Evolutionary conservation across 2,113 vertebrate species (phyloP).

Genomic region (Hippolais icterina): DNA sequence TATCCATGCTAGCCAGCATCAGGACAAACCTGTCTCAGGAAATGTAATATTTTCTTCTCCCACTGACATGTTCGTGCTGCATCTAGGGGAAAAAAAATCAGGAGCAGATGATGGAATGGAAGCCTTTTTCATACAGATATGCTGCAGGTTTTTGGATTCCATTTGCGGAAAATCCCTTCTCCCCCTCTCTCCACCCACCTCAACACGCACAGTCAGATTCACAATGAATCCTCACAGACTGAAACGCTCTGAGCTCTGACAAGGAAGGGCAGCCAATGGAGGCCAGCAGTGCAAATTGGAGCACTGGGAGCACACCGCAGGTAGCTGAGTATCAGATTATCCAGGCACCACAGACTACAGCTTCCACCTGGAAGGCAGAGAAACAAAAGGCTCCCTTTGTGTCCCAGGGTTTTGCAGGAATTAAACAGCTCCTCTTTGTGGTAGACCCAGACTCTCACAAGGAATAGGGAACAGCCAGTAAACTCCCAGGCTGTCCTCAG

Average conservation of each 20-base stretch:
- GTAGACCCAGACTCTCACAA: neutral
- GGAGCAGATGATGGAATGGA: conserved; percentile 2
- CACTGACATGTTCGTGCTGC: neutral
- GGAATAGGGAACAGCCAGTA: neutral
- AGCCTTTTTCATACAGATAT: neutral
- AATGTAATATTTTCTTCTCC: neutral
- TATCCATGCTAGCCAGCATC: neutral
- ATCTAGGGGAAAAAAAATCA: neutral
- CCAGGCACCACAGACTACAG: neutral
- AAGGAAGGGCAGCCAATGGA: neutral
- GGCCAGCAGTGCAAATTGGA: conserved; percentile 12
- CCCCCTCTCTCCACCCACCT: neutral
- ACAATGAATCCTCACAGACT: neutral
- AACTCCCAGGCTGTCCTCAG: neutral
- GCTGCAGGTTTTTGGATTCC: neutral
- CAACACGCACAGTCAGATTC: neutral
- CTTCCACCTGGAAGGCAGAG: conserved; percentile 8
- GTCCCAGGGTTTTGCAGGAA: neutral
- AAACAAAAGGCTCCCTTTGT: conserved; percentile 42
- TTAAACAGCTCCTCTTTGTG: neutral
- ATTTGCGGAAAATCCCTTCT: conserved; percentile 35
- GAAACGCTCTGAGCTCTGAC: neutral
- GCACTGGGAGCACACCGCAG: neutral
- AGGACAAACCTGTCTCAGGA: neutral
- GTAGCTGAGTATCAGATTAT: conserved; percentile 3